phyloP scores from a whole-genome alignment of 1,140 invertebrate genomes.

The Dreissena polymorpha region DNA sequence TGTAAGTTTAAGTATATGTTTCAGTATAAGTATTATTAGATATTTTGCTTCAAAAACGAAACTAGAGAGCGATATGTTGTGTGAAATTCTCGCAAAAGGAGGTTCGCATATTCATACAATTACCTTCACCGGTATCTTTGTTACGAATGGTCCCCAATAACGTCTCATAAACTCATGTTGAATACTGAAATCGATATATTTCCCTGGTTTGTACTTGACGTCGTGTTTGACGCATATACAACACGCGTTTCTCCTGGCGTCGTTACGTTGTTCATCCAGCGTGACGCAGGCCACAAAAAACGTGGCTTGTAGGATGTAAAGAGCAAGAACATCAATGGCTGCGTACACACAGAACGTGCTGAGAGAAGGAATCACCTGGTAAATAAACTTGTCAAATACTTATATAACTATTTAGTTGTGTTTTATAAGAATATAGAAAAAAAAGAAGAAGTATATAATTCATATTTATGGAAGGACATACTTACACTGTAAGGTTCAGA shows the following conservation, averaged over 20 bases:
- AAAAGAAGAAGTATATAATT: no score
- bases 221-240: slow-evolving; percentile 85
- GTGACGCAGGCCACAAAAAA: slow-evolving; percentile 97
- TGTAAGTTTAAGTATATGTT: not conserved
- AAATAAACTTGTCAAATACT: slow-evolving; percentile 48
- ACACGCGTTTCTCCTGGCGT: slow-evolving; percentile 84
- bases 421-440: no score
- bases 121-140: slow-evolving; percentile 79
- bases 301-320: slow-evolving; percentile 96
- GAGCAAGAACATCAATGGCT: slow-evolving; percentile 85
- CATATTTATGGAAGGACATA: no score
- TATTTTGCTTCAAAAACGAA: not conserved
- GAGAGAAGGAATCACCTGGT: slow-evolving; percentile 92
- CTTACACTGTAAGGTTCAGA: no score
- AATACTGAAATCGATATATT: slow-evolving; percentile 79
- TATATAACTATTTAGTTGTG: no score
- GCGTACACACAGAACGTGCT: slow-evolving; percentile 85
- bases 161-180: slow-evolving; percentile 80
- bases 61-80: no score
- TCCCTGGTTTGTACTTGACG: slow-evolving; percentile 77
- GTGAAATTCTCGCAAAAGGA: no score
- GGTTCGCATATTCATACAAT: no score
- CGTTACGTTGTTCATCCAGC: slow-evolving; percentile 84
- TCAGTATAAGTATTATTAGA: not conserved
- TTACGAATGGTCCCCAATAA: slow-evolving; percentile 78